Base-by-base conservation (phyloP, 2,888 invertebrate species). In the Hetaerina titia region DNA sequence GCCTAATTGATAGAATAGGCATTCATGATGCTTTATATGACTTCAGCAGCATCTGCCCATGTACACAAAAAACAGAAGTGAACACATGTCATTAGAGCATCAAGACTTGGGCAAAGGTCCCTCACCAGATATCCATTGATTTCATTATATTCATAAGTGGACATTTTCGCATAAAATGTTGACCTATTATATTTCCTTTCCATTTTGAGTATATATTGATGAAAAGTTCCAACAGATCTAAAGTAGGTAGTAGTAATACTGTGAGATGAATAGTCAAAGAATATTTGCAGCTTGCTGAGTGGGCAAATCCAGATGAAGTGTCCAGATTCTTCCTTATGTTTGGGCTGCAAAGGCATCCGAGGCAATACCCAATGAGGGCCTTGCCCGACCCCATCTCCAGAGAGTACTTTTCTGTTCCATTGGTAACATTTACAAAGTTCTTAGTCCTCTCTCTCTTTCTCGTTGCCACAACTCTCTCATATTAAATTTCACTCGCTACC, bases 101-200 rank as follows among this genome's bases (percentile, higher is more conserved):
- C 92, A 92, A 92, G 69, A 92, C 74, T 92, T 92, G 92, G 92
- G 92, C 92, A 92, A 92, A 92, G 69, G 92, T 92, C 92, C 92
- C 92, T 69, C 92, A 92, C 92, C 92, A 92, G 92, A 92, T 56
- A 92, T 92, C 92, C 92, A 92, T 69, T 92, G 69, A 74, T 92
- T 92, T 92, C 92, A 69, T 92, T 69, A 92, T 92, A 92, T 92
- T 69, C 45, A 69, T 92, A 92, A 92, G 64, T 92, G 69, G 56
- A 92, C 64, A 92, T 92, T 45, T 74, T 92, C n/a, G 92, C 92
- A 69, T 92, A 92, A 69, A 92, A 56, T 92, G 92, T 92, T 92
- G 92, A 92, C 74, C 92, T 92, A 92, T 92, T 92, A 92, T 92
- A 92, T 92, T 92, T 92, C 92, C 92, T 92, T 92, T 92, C 92